phyloP scores from a whole-genome alignment of 1,140 invertebrate genomes.

The Micrasema longulum region DNA sequence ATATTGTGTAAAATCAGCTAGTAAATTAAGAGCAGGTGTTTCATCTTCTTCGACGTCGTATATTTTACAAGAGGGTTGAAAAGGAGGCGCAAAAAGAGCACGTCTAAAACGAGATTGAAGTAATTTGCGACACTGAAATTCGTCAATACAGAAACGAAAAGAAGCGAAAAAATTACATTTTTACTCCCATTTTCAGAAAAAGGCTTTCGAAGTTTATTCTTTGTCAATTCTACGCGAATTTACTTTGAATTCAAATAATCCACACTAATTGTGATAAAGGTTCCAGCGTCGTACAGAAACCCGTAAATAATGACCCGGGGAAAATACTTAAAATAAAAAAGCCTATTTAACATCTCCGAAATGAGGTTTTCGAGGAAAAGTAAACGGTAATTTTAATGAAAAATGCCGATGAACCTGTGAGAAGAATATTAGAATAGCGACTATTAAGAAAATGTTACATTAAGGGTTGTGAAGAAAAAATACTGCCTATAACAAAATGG shows the following conservation, averaged over 20 bases:
- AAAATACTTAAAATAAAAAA: slow-evolving; percentile 15
- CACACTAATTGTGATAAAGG: slow-evolving; percentile 20
- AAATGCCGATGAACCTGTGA: slow-evolving; percentile 26
- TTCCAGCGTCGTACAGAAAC: slow-evolving; percentile 9
- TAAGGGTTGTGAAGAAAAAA: not conserved
- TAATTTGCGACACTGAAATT: too few species aligned
- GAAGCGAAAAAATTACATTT: too few species aligned
- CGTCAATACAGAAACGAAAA: too few species aligned
- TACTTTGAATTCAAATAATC: slow-evolving; percentile 3
- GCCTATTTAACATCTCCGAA: slow-evolving; percentile 24
- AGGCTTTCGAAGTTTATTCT: too few species aligned
- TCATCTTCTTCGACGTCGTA: too few species aligned
- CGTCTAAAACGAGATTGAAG: too few species aligned
- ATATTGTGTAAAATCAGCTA: too few species aligned
- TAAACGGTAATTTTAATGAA: slow-evolving; percentile 33
- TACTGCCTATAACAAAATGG: not conserved
- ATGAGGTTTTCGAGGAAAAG: slow-evolving; percentile 22
- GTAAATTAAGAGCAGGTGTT: too few species aligned
- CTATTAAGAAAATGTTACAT: not conserved
- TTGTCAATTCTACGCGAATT: too few species aligned
- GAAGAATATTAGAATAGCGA: slow-evolving; percentile 17
- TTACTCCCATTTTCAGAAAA: too few species aligned
- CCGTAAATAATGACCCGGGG: slow-evolving; percentile 16
- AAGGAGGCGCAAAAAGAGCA: too few species aligned
- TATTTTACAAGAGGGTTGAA: too few species aligned